Conservation (phyloP, 2,113 vertebrate genomes). For the Psittacula cyanocephala region DNA sequence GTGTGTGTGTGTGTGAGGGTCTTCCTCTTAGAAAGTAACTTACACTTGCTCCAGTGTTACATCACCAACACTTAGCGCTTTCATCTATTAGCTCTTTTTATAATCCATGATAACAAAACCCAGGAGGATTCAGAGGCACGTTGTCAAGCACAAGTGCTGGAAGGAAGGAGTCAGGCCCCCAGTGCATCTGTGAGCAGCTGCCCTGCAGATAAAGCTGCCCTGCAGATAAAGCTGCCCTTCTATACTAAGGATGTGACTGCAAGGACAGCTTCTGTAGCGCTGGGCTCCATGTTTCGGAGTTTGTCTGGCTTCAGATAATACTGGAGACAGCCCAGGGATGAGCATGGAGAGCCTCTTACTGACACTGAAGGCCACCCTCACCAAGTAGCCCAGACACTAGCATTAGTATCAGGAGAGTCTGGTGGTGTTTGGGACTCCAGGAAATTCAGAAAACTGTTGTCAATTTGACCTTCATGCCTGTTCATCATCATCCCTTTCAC, state of each 20-base stretch:
- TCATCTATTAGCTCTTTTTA: neutral
- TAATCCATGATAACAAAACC: neutral
- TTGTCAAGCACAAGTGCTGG: neutral
- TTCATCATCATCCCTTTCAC: neutral
- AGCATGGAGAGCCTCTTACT: neutral
- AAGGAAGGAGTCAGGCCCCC: neutral
- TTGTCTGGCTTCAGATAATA: neutral
- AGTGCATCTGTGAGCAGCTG: neutral
- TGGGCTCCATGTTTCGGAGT: neutral
- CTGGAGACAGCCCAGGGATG: neutral
- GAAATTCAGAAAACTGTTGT: neutral
- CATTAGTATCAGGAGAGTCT: neutral
- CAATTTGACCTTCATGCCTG: neutral
- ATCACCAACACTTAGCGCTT: neutral
- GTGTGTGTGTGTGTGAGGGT: neutral
- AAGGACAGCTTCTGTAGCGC: neutral
- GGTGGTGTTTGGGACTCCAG: neutral
- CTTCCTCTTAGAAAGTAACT: neutral
- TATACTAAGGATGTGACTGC: accelerated
- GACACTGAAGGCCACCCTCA: neutral
- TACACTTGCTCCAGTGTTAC: neutral
- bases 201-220: neutral
- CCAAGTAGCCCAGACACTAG: no score
- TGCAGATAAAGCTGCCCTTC: neutral
- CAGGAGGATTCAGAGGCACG: neutral